phyloP scores from a whole-genome alignment of 2,797 vertebrate species.

The Helostoma temminkii region DNA sequence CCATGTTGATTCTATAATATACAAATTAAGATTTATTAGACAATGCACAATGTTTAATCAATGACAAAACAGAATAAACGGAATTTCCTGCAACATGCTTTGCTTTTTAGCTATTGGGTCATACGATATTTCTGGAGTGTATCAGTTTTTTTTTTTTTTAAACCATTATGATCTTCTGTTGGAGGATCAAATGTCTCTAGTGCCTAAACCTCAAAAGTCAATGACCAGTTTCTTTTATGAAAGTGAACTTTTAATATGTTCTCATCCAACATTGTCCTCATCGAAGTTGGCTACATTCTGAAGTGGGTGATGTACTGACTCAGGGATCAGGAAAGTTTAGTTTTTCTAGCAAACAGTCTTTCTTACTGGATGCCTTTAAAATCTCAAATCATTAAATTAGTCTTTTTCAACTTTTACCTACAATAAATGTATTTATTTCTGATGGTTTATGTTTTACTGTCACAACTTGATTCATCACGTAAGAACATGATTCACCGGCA shows the following conservation, averaged over 20 bases:
- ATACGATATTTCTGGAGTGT: slow-evolving; percentile 4
- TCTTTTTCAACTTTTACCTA: slow-evolving; percentile 15
- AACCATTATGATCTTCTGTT: neutral
- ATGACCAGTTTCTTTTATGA: slow-evolving; percentile 17
- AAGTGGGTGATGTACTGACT: slow-evolving; percentile 7
- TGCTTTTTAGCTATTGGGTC: slow-evolving; percentile 2
- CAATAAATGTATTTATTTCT: slow-evolving; percentile 12
- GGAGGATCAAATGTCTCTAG: slow-evolving; percentile 6
- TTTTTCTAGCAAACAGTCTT: slow-evolving; percentile 5
- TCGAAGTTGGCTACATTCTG: slow-evolving; percentile 14
- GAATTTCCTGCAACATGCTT: neutral
- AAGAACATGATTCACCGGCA: slow-evolving; percentile 18
- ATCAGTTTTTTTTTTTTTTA: slow-evolving; percentile 5
- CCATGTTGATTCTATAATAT: slow-evolving; percentile 12
- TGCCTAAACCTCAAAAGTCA: slow-evolving; percentile 24
- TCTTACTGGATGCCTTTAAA: slow-evolving; percentile 18
- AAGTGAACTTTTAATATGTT: slow-evolving; percentile 17
- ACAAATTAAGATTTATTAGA: slow-evolving; percentile 36
- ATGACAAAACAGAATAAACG: slow-evolving; percentile 10
- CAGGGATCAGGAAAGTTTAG: neutral
- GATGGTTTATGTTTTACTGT: slow-evolving; percentile 4
- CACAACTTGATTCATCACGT: slow-evolving; percentile 8
- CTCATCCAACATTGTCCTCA: slow-evolving; percentile 39
- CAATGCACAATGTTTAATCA: slow-evolving; percentile 2
- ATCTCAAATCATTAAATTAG: slow-evolving; percentile 23